Percentiles rank a stretch among this genome's conserved stretches.
Conservation (phyloP, 2,888 invertebrate species). For the Muschampia plurimacula region DNA sequence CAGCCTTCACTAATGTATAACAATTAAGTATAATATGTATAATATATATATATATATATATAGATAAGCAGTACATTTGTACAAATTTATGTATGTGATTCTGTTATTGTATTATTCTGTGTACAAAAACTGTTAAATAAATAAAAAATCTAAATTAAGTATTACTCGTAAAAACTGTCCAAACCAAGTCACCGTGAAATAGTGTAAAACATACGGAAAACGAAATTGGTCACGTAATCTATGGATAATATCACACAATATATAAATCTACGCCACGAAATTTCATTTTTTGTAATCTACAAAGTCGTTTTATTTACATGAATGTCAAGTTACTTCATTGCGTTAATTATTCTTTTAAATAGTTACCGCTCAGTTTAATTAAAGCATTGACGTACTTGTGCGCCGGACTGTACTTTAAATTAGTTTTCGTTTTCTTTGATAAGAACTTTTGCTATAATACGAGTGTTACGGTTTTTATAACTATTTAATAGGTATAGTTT, state of each 20-base stretch:
- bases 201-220: background rate
- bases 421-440: background rate
- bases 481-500: too few species aligned
- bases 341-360: slow-evolving; percentile 51
- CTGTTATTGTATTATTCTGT: too few species aligned
- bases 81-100: too few species aligned
- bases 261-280: slow-evolving; percentile 31
- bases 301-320: slow-evolving; percentile 31
- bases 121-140: too few species aligned
- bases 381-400: slow-evolving; percentile 61
- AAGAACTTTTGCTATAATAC: background rate
- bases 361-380: slow-evolving; percentile 58
- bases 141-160: background rate
- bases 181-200: background rate
- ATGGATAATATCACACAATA: background rate
- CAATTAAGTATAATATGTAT: too few species aligned
- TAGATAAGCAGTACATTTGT: too few species aligned
- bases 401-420: background rate
- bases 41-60: too few species aligned
- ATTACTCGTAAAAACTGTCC: background rate
- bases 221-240: background rate
- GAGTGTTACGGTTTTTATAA: too few species aligned
- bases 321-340: slow-evolving; percentile 37
- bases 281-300: slow-evolving; percentile 41
- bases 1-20: background rate